Conservation (phyloP, 2,113 vertebrate species). For the Donacobius atricapilla region DNA sequence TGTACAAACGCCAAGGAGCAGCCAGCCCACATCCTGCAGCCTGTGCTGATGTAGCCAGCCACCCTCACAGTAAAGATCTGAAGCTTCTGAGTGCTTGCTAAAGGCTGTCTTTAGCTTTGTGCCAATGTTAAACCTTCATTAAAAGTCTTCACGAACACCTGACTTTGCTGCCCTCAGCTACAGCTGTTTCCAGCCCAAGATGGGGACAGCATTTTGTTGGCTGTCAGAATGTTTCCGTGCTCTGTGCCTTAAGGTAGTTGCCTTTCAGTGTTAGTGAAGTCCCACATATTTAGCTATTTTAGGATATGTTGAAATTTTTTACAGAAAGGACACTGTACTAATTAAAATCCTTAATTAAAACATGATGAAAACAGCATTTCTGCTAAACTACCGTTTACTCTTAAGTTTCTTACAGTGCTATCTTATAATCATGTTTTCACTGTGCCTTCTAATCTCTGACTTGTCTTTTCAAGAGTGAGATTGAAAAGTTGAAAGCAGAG, state of each 20-base stretch:
- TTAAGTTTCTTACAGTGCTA: not conserved
- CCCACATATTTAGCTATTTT: not conserved
- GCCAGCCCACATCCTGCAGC: not conserved
- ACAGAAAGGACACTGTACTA: not conserved
- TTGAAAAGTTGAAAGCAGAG: constrained; percentile 93
- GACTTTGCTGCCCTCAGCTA: not conserved
- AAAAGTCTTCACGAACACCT: not conserved
- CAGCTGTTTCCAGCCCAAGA: not conserved
- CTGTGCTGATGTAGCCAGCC: not conserved
- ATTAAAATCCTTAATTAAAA: not conserved
- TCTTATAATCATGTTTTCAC: not conserved
- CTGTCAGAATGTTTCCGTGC: not conserved
- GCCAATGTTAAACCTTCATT: not conserved
- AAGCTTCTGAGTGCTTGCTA: not conserved
- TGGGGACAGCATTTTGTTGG: not conserved
- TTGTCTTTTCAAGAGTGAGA: constrained; percentile 80
- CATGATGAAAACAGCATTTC: not conserved
- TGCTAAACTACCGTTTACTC: not conserved
- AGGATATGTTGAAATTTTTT: not conserved
- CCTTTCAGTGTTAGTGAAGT: not conserved
- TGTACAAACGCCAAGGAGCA: not conserved
- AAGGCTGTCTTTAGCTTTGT: not conserved
- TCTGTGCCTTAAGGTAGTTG: not conserved
- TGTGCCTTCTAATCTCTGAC: not conserved
- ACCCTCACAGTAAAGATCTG: not conserved